Evolutionary conservation across 1,140 invertebrate species (phyloP), one percentile per base, ranked within the genome.

Genomic region (Scaptomyza graminum): DNA sequence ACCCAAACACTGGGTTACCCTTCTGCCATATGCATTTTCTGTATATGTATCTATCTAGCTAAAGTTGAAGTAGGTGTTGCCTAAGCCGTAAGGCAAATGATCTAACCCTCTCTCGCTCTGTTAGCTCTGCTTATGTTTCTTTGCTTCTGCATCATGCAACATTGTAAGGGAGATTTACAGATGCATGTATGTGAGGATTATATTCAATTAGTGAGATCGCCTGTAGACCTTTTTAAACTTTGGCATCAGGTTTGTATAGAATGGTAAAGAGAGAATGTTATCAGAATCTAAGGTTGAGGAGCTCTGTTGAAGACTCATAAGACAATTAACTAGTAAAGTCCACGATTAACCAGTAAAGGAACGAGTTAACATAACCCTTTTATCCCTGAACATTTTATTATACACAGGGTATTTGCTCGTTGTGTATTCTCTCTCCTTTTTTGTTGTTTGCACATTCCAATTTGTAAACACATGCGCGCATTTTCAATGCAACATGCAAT

Each of bases 401-500:
- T 28, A 18, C 5, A 6, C 31, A 71, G 68, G 54, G 68, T 71
- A 71, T 66, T 5, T 5, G 11, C 0, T 12, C 1, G 31, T 54
- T 44, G 25, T 41, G 12, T 8, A 41, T 31, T n/a, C 12, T 22
- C 5, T n/a, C 28, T 31, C 1, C 31, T 34, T 9, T 34, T 34
- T 34, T 12, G 44, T 1, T 16, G n/a, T 9, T 8, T 39, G 13
- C 25, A n/a, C 37, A 16, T 15, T 34, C 28, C 43, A 43, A 52
- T 65, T 55, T 71, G 44, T 49, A 61, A 73, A 62, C 69, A 72
- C 74, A 76, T 76, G 69, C 69, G 74, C 74, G 74, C 63, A 76
- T 62, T 76, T 76, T 76, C 62, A 67, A 72, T 76, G 69, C 69
- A 76, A 76, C 74, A 59, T 76, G 74, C 74, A 76, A 76, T 76